Base-by-base conservation (phyloP, 2,888 invertebrate genomes). In the Lycocerus yunnanus region DNA sequence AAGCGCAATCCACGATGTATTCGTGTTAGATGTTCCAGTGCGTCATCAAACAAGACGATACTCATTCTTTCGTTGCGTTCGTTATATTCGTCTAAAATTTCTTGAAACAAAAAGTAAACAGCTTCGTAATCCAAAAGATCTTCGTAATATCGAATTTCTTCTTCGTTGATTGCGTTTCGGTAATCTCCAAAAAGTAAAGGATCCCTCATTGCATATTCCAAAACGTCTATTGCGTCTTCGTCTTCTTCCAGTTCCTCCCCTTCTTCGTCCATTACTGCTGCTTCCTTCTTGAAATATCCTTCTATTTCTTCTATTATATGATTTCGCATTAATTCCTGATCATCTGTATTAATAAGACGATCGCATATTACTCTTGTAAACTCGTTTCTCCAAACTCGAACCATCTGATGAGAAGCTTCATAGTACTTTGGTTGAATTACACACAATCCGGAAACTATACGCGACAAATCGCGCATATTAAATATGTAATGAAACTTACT, bases 401-500 rank as follows among this genome's bases (percentile, higher is more conserved):
- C 89, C 27, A 97, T 90, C 76, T 94, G 92, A 14, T 92, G 90
- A 15, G 90, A 87, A 71, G 90, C 91, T 68, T 90, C 89, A 86
- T 94, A 95, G 83, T 91, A 90, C 77, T 89, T 90, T 0, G 95
- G 92, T 59, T 92, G 91, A 10, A 94, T 95, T 76, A 94, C 91
- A 71, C 94, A 91, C 84, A 97, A 85, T 0, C 97, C 97, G 13
- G 93, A 93, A 4, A 82, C 81, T 76, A 97, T 92, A 72, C 96
- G 91, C 0, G 97, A 97, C 80, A 97, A 87, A 88, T 97, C 97
- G 65, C 97, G 91, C 86, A 97, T 90, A 87, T 97, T 97, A 88
- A 97, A 97, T 80, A 97, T 95, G 88, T 97, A 97, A 88, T 97
- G 97, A 88, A 97, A 97, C 87, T 96, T 97, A 5, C 94, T 93